A percentile compares a stretch with the other conserved stretches of the same genome.
These are phyloP conservation scores for Diadegma fenestrale DNA, from an alignment of 2,888 invertebrate genomes.

Conservation along the genomic window DNA sequence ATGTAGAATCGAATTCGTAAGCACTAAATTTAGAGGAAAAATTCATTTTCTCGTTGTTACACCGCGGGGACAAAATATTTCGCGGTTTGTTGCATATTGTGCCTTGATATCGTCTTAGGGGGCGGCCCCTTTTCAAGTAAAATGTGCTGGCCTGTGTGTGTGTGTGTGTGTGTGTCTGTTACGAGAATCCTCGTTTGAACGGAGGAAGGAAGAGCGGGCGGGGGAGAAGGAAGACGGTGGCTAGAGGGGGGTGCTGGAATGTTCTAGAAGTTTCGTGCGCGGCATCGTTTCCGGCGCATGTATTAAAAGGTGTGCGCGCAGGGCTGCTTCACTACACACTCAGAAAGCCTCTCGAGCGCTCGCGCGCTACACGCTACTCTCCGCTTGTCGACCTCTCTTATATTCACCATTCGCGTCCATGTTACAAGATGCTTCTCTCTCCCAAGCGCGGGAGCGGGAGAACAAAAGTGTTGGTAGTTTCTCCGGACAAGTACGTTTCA, in stretches of 20 bases:
- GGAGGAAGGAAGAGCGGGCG: constrained; percentile 2
- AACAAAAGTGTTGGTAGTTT: neutral
- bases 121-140: constrained; percentile 10
- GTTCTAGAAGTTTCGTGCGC: constrained; percentile 81
- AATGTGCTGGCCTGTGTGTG: neutral
- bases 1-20: constrained; percentile 10
- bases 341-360: constrained; percentile 17
- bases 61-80: neutral
- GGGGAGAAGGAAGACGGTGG: constrained; percentile 27
- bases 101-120: neutral
- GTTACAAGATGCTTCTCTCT: neutral
- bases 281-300: constrained; percentile 80
- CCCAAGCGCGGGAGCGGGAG: neutral
- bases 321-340: constrained; percentile 54
- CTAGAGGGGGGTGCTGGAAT: constrained; percentile 70
- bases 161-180: constrained; percentile 2
- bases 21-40: neutral
- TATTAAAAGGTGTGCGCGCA: constrained; percentile 79
- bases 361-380: constrained; percentile 15
- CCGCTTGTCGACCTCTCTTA: constrained; percentile 9
- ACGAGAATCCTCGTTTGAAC: constrained; percentile 44
- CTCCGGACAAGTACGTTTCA: neutral
- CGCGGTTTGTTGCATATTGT: constrained; percentile 2
- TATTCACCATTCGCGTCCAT: neutral
- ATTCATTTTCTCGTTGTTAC: constrained; percentile 3